Evolutionary conservation across 2,888 invertebrate species (phyloP).

Genomic region (Norana najaformis): DNA sequence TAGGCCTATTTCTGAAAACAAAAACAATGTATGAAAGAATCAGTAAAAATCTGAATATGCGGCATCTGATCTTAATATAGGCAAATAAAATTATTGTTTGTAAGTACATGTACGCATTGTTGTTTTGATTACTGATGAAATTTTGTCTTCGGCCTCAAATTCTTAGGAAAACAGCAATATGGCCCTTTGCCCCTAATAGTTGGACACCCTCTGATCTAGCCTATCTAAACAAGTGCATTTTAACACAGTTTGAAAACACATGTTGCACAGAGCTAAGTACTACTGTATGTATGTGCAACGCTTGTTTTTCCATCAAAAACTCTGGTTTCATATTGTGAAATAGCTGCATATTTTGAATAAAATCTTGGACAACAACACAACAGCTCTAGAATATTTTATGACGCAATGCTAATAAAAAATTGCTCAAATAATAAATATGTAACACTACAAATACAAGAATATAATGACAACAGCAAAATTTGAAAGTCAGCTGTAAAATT

Average conservation of each 20-base stretch:
- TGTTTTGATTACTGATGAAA: too few species aligned
- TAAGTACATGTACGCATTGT: too few species aligned
- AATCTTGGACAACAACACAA: not conserved
- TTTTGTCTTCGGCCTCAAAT: too few species aligned
- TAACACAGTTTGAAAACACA: not conserved
- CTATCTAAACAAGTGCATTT: not conserved
- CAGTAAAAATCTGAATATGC: too few species aligned
- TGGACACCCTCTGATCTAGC: too few species aligned
- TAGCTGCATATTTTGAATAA: not conserved
- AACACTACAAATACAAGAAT: not conserved
- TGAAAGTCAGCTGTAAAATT: too few species aligned
- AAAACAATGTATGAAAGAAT: too few species aligned
- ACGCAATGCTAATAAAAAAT: not conserved
- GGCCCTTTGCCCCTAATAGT: too few species aligned
- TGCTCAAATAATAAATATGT: not conserved
- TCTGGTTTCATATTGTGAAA: not conserved
- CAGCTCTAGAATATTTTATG: not conserved
- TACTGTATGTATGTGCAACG: not conserved
- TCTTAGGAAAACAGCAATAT: too few species aligned
- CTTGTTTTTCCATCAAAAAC: not conserved
- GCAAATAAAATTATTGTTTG: too few species aligned
- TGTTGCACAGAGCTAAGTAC: not conserved
- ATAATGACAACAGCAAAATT: not conserved
- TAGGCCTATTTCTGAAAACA: too few species aligned
- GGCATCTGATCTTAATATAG: too few species aligned